Base-by-base conservation (phyloP, 2,888 invertebrate genomes). In the Drosophila setosimentum region DNA sequence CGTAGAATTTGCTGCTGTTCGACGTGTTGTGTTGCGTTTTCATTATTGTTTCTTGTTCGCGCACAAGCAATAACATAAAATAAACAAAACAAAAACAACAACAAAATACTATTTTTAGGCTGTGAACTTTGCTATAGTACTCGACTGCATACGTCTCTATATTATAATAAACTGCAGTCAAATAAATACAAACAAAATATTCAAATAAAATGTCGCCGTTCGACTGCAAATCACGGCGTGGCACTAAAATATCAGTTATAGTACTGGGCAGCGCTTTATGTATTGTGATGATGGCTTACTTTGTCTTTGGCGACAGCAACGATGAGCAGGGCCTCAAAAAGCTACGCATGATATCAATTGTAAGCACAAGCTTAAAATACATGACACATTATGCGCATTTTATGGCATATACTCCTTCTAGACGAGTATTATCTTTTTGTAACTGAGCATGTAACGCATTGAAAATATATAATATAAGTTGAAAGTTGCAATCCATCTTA, bases 231-330 rank as follows among this genome's bases (percentile, higher is more conserved):
- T 84, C 92, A 33, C 86, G 87, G 63, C 89, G 91, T 65, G 91
- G 91, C 73, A 92, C 92, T 54, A 92, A 92, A 82, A 92, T 93
- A 58, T 92, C 93, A 8, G 93, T 93, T 49, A 87, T 92, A 29
- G 76, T 93, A 63, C 80, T 93, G 60, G 92, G 91, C 37, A 90
- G 90, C 58, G 91, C 92, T 21, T 76, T 93, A 16, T 91, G 90
- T 61, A 84, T 91, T 45, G 90, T 92, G 5, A 85, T 93, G 86
- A 87, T 93, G 87, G 92, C 93, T 24, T 93, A 92, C 72, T 89
- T 92, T 73, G 93, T 91, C n/a, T 92, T 93, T 72, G 93, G 93
- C 2, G 92, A 93, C 66, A 92, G 84, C 76, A 92, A 92, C 73
- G 93, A 92, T 61, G 91, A 92, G 67, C 90, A 91, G 68, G 92